phyloP scores from a whole-genome alignment of 1,140 invertebrate species.

The Pseudobourletiella spinata region DNA sequence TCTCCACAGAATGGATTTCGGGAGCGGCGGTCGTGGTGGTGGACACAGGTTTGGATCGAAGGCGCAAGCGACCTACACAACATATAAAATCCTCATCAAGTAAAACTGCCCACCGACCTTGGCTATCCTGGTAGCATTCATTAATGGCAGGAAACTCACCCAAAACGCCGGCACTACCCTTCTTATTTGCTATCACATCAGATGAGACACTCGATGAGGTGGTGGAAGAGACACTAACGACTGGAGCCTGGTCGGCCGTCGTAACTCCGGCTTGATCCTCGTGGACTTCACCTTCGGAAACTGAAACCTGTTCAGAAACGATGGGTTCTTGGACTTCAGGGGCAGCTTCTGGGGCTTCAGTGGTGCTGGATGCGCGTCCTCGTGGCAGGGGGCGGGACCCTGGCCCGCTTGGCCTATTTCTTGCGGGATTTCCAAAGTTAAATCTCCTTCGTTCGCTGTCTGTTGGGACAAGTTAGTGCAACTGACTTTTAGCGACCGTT shows the following conservation, averaged over 20 bases:
- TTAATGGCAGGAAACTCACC: conserved; percentile 14
- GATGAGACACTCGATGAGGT: background rate
- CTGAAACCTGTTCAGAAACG: conserved; percentile 16
- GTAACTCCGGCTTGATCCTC: conserved; percentile 6
- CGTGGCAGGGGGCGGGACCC: conserved; percentile 5
- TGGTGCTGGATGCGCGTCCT: conserved; percentile 19
- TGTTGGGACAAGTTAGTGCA: too few relatives aligned
- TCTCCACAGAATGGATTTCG: conserved; percentile 6
- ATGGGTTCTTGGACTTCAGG: conserved; percentile 13
- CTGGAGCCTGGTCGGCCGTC: background rate
- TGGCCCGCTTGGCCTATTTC: conserved; percentile 9
- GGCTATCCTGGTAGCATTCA: background rate
- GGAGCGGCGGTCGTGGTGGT: conserved; percentile 15
- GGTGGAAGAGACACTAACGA: conserved; percentile 13
- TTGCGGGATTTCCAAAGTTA: conserved; percentile 20
- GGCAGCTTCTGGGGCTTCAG: conserved; percentile 19
- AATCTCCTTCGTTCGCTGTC: conserved; percentile 13
- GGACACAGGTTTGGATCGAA: conserved; percentile 14
- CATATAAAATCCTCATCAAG: too few relatives aligned
- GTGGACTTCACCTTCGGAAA: conserved; percentile 7
- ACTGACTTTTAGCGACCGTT: too few relatives aligned
- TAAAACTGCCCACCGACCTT: too few relatives aligned
- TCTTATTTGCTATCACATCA: conserved; percentile 2
- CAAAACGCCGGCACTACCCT: conserved; percentile 27
- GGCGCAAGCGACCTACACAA: conserved; percentile 25